Percentiles rank a stretch among this genome's conserved stretches.
Conservation (phyloP, 2,113 vertebrate genomes). For the Hystrix cristata region DNA sequence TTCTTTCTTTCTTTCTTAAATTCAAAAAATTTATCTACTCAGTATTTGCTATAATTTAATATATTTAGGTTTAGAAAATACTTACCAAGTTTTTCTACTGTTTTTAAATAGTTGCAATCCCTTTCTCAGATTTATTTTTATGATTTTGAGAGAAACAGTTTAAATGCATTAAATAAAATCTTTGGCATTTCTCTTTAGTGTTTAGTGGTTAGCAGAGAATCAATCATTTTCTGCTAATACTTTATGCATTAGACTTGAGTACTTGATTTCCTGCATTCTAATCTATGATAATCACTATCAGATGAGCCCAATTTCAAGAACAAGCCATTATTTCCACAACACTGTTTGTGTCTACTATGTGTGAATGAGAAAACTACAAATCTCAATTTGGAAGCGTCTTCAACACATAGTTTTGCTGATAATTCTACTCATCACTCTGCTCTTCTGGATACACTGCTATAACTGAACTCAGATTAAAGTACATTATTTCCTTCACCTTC, state of each 20-base stretch:
- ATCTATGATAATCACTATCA: conserved; percentile 73
- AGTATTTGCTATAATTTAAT: neutral
- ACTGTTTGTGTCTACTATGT: conserved; percentile 58
- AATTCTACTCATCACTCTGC: conserved; percentile 51
- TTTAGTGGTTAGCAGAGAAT: conserved; percentile 46
- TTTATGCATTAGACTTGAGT: conserved; percentile 61
- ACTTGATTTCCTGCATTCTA: conserved; percentile 46
- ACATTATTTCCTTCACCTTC: neutral
- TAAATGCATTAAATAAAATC: conserved; percentile 40
- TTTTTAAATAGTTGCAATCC: neutral
- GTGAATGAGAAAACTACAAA: conserved; percentile 69
- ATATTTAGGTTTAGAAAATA: neutral
- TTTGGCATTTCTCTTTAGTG: neutral
- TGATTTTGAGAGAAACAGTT: neutral
- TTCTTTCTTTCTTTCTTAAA: conserved; percentile 18
- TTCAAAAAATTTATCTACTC: neutral
- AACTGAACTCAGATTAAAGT: conserved; percentile 54
- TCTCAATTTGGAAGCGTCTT: conserved; percentile 76
- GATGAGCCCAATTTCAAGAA: conserved; percentile 74
- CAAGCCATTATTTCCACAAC: conserved; percentile 72
- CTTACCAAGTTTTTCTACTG: neutral
- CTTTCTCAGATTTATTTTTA: neutral
- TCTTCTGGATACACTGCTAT: conserved; percentile 16
- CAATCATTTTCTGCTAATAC: conserved; percentile 59
- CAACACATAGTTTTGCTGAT: conserved; percentile 68